These are phyloP conservation scores for Saccopteryx bilineata DNA, from an alignment of 2,113 vertebrate genomes.

Conservation along the genomic window DNA sequence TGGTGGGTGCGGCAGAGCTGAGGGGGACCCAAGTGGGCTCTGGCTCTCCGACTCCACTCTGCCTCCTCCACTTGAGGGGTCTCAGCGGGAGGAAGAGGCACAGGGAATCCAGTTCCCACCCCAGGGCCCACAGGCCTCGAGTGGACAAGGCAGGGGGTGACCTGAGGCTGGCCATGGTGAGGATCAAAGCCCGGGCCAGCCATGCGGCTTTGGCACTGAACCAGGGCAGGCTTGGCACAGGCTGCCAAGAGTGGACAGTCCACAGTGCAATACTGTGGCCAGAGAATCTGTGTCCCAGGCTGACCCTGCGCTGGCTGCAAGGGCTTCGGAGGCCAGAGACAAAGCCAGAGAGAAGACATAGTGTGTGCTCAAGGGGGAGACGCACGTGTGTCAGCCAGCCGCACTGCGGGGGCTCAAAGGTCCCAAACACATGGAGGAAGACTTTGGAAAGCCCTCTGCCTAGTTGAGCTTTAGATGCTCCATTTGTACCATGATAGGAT, in stretches of 20 bases:
- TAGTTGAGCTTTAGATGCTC: not conserved
- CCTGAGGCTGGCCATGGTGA: not conserved
- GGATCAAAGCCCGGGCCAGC: not conserved
- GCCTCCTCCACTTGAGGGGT: not conserved
- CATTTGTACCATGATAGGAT: not conserved
- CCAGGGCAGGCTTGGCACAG: accelerated
- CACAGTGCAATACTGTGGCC: accelerated
- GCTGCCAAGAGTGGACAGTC: accelerated
- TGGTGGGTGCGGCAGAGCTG: accelerated
- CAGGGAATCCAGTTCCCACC: not conserved
- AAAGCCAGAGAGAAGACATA: not conserved
- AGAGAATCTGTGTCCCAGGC: not conserved
- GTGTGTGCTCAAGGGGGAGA: accelerated
- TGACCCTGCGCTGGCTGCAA: not conserved
- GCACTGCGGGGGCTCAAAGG: not conserved
- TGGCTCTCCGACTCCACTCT: not conserved
- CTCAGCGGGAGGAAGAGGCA: not conserved
- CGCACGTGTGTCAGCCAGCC: not conserved
- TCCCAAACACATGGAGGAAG: not conserved
- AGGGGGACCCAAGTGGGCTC: not conserved
- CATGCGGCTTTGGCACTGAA: accelerated
- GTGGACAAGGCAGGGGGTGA: not conserved
- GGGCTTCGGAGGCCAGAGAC: not conserved
- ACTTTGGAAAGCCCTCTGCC: not conserved
- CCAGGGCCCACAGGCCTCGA: not conserved